Percentiles rank a stretch among this genome's conserved stretches.
Evolutionary conservation across 1,140 invertebrate species (phyloP).

Genomic region (Trinorchestia longiramus): DNA sequence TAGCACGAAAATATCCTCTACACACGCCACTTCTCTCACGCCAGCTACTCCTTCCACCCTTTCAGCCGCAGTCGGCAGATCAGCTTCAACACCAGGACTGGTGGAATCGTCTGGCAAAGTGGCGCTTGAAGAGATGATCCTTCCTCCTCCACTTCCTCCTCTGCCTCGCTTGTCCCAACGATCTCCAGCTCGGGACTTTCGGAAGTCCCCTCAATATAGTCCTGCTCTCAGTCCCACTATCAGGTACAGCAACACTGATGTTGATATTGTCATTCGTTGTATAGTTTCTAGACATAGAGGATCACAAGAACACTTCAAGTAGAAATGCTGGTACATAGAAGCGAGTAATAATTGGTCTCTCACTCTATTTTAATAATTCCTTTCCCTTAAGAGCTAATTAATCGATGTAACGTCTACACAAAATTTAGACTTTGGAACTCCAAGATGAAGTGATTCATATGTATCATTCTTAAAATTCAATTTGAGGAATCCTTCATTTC

Average conservation of each 20-base stretch:
- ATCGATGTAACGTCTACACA: too few relatives aligned
- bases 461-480: too few relatives aligned
- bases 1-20: conserved; percentile 37
- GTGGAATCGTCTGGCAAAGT: conserved; percentile 91
- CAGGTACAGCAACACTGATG: conserved; percentile 10
- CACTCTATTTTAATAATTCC: too few relatives aligned
- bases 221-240: conserved; percentile 57
- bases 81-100: conserved; percentile 93
- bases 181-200: conserved; percentile 57
- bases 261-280: not conserved
- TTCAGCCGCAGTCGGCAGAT: conserved; percentile 80
- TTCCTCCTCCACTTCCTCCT: conserved; percentile 70
- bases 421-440: too few relatives aligned
- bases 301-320: too few relatives aligned
- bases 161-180: not conserved
- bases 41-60: conserved; percentile 57
- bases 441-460: too few relatives aligned
- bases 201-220: conserved; percentile 66
- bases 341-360: too few relatives aligned
- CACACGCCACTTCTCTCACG: conserved; percentile 53
- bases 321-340: too few relatives aligned
- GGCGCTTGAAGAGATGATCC: conserved; percentile 90
- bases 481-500: too few relatives aligned
- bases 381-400: too few relatives aligned
- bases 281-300: too few relatives aligned